Percentiles rank a stretch among this genome's conserved stretches.
phyloP scores from a whole-genome alignment of 2,113 vertebrate species.

The Sceloporus undulatus region DNA sequence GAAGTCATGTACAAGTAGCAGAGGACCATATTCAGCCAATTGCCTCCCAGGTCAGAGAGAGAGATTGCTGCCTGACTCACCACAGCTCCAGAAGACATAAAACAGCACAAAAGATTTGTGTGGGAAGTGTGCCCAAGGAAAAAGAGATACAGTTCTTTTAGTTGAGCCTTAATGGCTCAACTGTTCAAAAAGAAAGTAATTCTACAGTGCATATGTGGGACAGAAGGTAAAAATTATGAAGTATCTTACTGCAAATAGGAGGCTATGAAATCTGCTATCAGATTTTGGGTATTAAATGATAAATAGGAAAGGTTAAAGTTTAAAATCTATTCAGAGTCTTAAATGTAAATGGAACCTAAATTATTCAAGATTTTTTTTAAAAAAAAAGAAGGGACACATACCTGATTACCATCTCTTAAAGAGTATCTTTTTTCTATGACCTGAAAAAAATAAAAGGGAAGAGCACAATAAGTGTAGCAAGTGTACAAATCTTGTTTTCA shows the following conservation, averaged over 20 bases:
- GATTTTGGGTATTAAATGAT: too few species aligned
- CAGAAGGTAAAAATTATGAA: too few species aligned
- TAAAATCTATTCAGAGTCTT: neutral
- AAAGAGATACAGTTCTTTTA: too few species aligned
- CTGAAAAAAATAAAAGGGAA: constrained; percentile 71
- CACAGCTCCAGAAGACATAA: too few species aligned
- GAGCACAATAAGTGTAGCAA: constrained; percentile 42
- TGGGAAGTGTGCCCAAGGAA: too few species aligned
- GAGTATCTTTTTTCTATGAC: constrained; percentile 98
- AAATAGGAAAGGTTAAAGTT: too few species aligned
- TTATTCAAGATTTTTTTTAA: constrained; percentile 6
- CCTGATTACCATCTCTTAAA: constrained; percentile 90
- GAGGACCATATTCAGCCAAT: neutral
- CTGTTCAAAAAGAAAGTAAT: too few species aligned
- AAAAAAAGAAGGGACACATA: constrained; percentile 71
- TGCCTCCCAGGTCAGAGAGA: neutral
- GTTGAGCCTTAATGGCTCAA: too few species aligned
- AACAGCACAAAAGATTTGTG: too few species aligned
- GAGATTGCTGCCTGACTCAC: neutral
- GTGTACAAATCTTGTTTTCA: neutral
- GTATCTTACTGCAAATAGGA: too few species aligned
- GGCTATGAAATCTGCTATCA: too few species aligned
- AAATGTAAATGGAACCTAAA: neutral
- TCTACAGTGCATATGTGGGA: too few species aligned
- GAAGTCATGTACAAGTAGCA: neutral